phyloP scores from a whole-genome alignment of 2,113 vertebrate genomes.

The Ploceus nigricollis region DNA sequence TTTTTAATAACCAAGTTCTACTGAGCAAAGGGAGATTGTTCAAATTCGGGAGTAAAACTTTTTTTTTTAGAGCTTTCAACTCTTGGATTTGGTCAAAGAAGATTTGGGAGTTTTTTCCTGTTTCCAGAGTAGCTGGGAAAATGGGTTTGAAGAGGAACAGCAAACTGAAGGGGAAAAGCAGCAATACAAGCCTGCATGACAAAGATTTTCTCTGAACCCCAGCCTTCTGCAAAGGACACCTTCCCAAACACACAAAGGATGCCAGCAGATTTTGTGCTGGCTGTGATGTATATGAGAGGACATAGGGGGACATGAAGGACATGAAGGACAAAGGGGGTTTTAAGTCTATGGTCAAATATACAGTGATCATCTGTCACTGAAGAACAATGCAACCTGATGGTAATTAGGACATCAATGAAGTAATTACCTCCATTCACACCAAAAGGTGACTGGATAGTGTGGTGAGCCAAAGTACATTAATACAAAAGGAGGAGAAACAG shows the following conservation, averaged over 20 bases:
- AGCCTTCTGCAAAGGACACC: not conserved
- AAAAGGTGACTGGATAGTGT: not conserved
- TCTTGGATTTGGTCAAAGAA: not conserved
- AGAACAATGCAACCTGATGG: not conserved
- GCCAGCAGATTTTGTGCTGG: not conserved
- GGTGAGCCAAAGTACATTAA: not conserved
- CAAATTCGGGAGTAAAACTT: not conserved
- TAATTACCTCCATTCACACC: slow-evolving; percentile 19
- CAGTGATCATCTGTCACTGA: not conserved
- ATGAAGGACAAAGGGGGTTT: not conserved
- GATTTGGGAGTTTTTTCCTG: no score
- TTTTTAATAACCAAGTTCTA: not conserved
- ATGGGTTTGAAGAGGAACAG: not conserved
- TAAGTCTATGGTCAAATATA: not conserved
- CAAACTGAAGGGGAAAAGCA: not conserved
- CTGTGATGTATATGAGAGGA: not conserved
- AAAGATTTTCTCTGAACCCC: not conserved
- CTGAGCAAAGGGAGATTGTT: not conserved
- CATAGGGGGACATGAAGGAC: no score
- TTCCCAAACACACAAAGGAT: not conserved
- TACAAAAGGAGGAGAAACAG: not conserved
- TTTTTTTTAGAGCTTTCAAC: not conserved
- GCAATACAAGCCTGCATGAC: not conserved
- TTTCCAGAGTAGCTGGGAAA: not conserved
- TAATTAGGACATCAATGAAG: slow-evolving; percentile 17